Conservation (phyloP, 30 jellyfish, hydroid and myxozoan species). For the Hydra vulgaris region DNA sequence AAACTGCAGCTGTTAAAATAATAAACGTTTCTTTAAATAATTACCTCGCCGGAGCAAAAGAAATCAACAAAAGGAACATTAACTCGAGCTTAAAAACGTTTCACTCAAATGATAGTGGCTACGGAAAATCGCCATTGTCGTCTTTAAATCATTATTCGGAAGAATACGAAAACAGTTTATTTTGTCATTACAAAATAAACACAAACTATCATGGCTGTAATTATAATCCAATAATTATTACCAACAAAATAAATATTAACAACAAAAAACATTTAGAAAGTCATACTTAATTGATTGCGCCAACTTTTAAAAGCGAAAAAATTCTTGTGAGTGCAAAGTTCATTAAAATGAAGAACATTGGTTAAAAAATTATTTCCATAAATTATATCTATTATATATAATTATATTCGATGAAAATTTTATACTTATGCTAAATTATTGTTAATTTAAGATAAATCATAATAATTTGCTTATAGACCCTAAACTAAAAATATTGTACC, state of each 20-base stretch:
- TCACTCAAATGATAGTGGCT: constrained; percentile 74
- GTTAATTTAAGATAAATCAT: no score
- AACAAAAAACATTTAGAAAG: no score
- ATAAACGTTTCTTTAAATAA: constrained; percentile 21
- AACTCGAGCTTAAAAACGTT: constrained; percentile 74
- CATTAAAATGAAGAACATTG: no score
- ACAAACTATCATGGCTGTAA: neutral
- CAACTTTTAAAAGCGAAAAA: no score
- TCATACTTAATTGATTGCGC: no score
- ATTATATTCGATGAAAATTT: no score
- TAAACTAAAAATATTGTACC: no score
- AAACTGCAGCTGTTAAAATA: constrained; percentile 34
- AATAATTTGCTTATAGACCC: no score
- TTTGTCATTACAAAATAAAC: neutral
- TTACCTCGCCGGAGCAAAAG: constrained; percentile 42
- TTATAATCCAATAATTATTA: neutral
- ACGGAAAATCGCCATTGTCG: constrained; percentile 80
- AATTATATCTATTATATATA: no score
- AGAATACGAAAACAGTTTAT: neutral
- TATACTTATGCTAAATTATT: no score
- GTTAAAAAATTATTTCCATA: no score
- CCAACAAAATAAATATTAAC: neutral
- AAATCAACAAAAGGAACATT: constrained; percentile 25
- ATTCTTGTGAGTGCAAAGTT: no score
- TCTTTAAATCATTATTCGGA: neutral